A percentile compares a stretch with the other conserved stretches of the same genome.
phyloP scores from a whole-genome alignment of 2,113 vertebrate genomes.

The Thalassoma bifasciatum region DNA sequence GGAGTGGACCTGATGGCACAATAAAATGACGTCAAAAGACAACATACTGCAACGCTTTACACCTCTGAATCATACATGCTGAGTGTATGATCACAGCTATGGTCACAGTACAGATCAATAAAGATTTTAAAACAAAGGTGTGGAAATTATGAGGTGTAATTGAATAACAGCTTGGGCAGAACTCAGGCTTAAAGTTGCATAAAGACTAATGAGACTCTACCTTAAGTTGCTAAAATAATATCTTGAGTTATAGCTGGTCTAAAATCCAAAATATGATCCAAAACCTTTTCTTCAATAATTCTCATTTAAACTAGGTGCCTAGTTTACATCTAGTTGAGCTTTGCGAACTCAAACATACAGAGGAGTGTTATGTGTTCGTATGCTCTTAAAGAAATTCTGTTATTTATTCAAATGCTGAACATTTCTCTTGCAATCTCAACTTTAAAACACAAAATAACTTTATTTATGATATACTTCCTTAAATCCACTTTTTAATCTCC shows the following conservation, averaged over 20 bases:
- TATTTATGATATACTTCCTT: neutral
- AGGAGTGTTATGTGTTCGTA: too few relatives aligned
- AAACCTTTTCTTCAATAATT: too few relatives aligned
- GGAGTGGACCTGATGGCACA: conserved; percentile 27
- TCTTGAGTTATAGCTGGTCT: too few relatives aligned
- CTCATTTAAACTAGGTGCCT: too few relatives aligned
- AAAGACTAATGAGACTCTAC: neutral
- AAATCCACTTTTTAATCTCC: neutral
- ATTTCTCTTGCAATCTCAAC: neutral
- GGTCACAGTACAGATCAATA: conserved; percentile 2
- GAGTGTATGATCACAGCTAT: conserved; percentile 9
- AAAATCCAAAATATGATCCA: too few relatives aligned
- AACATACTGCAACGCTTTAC: neutral
- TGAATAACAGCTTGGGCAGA: neutral
- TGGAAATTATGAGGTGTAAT: neutral
- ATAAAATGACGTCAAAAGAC: conserved; percentile 15
- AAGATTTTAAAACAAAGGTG: neutral
- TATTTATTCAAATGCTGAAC: neutral
- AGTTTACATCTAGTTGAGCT: too few relatives aligned
- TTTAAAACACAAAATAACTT: neutral
- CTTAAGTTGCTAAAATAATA: neutral
- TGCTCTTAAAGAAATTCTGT: too few relatives aligned
- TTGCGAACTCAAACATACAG: neutral
- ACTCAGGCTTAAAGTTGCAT: neutral
- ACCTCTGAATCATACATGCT: neutral